Evolutionary conservation across 2,888 invertebrate genomes (phyloP), one percentile per base, ranked within the genome.

Genomic region (Brenthis daphne): DNA sequence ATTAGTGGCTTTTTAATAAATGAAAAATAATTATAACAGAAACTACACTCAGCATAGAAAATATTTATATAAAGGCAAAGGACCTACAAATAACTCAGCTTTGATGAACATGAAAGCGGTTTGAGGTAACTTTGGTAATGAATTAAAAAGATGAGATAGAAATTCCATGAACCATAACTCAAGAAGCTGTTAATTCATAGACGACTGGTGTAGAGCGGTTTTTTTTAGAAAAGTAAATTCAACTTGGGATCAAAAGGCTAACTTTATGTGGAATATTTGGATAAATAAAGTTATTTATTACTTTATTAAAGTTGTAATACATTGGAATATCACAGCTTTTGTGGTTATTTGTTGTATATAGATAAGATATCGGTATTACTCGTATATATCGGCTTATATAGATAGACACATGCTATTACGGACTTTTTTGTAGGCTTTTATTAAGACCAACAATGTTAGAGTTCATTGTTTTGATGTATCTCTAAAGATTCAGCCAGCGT

Each of bases 11-110:
- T 50, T 48, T 60, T 50, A 50, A 50, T 50, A 50, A 50, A 50
- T 33, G n/a, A 11, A 60, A 56, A 58, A 58, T 33, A 65, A 57
- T 50, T 57, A 50, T 57, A 51, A 65, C 16, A 51, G 47, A 54
- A 63, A 63, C 51, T 63, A 63, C 37, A 48, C 56, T 5, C 47
- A 48, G 33, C 47, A 57, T 43, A 63, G 43, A 57, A 43, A 37
- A 63, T 56, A 37, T 63, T 56, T 50, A 48, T 63, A 60, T 55
- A 48, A 55, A 47, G 50, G 55, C 54, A 51, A 61, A 63, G 63
- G 63, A 63, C 56, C 63, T 61, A 63, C 67, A 67, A 67, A 67
- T 67, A 63, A 66, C 51, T 67, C 24, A 13, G 55, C 67, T 57
- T 64, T 64, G 57, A 67, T 57, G 51, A 63, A 64, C 24, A 64